Conservation (phyloP, 2,888 invertebrate species). For the Sinodicranocentrus sp. region DNA sequence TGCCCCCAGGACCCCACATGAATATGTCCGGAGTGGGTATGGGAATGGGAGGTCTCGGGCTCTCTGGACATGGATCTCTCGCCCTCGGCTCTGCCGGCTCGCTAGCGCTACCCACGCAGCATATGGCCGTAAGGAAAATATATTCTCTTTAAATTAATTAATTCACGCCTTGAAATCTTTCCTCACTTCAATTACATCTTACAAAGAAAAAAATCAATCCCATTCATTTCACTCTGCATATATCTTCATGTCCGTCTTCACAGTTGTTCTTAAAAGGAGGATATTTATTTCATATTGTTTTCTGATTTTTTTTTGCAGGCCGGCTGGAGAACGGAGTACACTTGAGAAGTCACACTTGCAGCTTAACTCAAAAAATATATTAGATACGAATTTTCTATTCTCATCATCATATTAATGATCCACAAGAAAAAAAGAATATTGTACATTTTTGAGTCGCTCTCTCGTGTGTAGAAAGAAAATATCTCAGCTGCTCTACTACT, state of each 20-base stretch:
- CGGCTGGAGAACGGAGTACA: slow-evolving; percentile 95
- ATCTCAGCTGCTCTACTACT: too few species aligned
- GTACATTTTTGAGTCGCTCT: too few species aligned
- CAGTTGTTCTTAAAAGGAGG: too few species aligned
- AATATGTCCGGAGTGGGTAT: slow-evolving; percentile 77
- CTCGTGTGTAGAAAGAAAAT: too few species aligned
- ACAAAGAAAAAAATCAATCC: background rate
- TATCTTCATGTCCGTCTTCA: too few species aligned
- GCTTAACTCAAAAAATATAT: too few species aligned
- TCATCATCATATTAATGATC: too few species aligned
- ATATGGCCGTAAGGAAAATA: slow-evolving; percentile 75
- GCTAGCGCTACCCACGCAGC: slow-evolving; percentile 77
- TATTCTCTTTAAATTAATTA: slow-evolving; percentile 47
- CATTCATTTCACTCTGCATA: background rate
- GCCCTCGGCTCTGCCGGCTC: slow-evolving; percentile 88
- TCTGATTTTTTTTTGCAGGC: slow-evolving; percentile 84
- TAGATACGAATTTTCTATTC: too few species aligned
- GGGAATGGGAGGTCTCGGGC: slow-evolving; percentile 76
- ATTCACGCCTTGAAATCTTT: slow-evolving; percentile 52
- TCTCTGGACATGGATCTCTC: slow-evolving; percentile 76
- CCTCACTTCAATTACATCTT: background rate
- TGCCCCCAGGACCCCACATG: slow-evolving; percentile 80
- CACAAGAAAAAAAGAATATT: too few species aligned
- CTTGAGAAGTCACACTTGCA: slow-evolving; percentile 82
- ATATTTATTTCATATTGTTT: slow-evolving; percentile 35